These are phyloP conservation scores for Bolborhynchus lineola DNA, from an alignment of 2,113 vertebrate species.

Conservation along the genomic window DNA sequence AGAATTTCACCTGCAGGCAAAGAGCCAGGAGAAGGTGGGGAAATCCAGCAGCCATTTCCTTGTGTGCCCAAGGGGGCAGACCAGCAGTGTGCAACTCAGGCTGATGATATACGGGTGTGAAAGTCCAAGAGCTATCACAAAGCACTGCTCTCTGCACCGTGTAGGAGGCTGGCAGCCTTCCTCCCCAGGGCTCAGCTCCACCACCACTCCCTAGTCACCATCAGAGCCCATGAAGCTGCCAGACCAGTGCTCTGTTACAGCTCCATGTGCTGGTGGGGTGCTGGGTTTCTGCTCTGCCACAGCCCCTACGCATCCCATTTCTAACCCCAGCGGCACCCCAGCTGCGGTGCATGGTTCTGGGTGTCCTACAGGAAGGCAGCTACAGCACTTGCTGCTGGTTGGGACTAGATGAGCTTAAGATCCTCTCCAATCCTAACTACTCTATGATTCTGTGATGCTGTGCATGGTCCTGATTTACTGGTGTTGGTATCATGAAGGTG, in stretches of 20 bases:
- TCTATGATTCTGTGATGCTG: not conserved
- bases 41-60: not conserved
- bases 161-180: not conserved
- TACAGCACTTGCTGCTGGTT: not conserved
- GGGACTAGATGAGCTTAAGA: not conserved
- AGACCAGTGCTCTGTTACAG: not conserved
- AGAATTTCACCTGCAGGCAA: conserved; percentile 84
- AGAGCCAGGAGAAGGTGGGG: not conserved
- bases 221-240: fast-evolving
- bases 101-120: not conserved
- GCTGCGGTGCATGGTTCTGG: fast-evolving
- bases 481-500: not conserved
- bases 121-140: not conserved
- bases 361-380: not conserved
- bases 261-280: not conserved
- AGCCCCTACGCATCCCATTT: not conserved
- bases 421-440: not conserved
- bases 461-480: fast-evolving
- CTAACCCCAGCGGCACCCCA: not conserved
- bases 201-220: not conserved
- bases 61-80: not conserved
- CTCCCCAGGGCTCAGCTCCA: not conserved
- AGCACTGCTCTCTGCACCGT: not conserved
- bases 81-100: not conserved
- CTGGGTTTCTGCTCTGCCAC: not conserved